Evolutionary conservation across 2,888 invertebrate genomes (phyloP), one percentile per base, ranked within the genome.

Genomic region (Hesperia comma): DNA sequence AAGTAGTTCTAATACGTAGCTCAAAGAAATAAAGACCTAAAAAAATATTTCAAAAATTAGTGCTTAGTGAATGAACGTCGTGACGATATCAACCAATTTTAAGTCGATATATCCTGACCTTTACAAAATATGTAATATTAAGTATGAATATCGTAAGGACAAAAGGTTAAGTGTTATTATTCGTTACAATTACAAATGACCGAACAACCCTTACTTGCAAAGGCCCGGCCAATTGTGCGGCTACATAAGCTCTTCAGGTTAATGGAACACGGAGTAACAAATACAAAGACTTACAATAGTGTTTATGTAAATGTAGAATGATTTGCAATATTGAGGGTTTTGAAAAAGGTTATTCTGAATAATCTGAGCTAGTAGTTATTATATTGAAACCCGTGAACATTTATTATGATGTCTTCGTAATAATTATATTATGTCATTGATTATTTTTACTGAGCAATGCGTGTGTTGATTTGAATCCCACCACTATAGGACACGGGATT

Each of bases 91-190:
- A 19, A 49, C 0, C 12, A 19, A 0, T 10, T 19, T 19, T 12
- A 19, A 8, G 8, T 51, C 21, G 19, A 51, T 51, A 51, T 51
- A 51, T 26, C 21, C 21, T 14, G 14, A 14, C 21, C 14, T 49
- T 21, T 26, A 51, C 14, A 51, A 49, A 17, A 49, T 41, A 41
- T 43, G 5, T 26, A 4, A 37, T 37, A 49, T 49, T 26, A 51
- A 6, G 21, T 51, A 21, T 51, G 51, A 5, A 51, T 12, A 19
- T 49, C 26, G 26, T 26, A 51, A 26, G 51, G 26, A 26, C 51
- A 49, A 51, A 51, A 51, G 51, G 51, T 51, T 51, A 51, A 51
- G 26, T 51, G 51, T 51, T 51, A 49, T 49, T 49, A 51, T 51
- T 51, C 51, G 51, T 51, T 51, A 51, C 51, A 51, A 51, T 51